These are phyloP conservation scores for Sarcophaga subvicina DNA, from an alignment of 2,888 invertebrate species.

Conservation along the genomic window DNA sequence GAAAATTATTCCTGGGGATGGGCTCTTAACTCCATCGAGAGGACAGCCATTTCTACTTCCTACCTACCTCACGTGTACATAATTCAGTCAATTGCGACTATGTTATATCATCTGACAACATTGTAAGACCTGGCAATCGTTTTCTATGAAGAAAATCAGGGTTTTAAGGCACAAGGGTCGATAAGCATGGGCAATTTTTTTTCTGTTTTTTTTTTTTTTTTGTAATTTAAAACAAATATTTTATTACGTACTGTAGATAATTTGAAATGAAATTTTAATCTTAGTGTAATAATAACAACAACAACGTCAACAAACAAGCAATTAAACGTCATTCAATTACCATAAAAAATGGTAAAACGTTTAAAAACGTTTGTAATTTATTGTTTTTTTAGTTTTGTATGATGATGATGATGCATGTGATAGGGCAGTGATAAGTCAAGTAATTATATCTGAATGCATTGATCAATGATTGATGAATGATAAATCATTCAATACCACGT, in stretches of 20 bases:
- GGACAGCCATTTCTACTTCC: too few relatives aligned
- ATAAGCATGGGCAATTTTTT: too few relatives aligned
- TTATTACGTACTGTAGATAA: background rate
- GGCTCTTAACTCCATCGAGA: too few relatives aligned
- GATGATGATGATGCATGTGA: too few relatives aligned
- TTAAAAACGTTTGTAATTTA: background rate
- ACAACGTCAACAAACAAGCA: background rate
- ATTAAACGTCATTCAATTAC: conserved; percentile 23
- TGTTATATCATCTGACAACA: too few relatives aligned
- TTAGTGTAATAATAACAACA: background rate
- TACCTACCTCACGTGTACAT: too few relatives aligned
- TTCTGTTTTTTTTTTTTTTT: background rate
- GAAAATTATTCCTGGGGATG: too few relatives aligned
- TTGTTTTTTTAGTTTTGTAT: too few relatives aligned
- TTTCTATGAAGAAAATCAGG: too few relatives aligned
- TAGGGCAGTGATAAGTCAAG: background rate
- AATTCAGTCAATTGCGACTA: too few relatives aligned
- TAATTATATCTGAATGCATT: background rate
- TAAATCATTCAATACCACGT: conserved; percentile 1
- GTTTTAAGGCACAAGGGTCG: too few relatives aligned
- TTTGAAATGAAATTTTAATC: background rate
- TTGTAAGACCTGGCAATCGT: too few relatives aligned
- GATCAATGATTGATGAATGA: conserved; percentile 20
- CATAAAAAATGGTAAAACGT: background rate
- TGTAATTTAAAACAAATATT: background rate